These are phyloP conservation scores for Cancer borealis DNA, from an alignment of 2,888 invertebrate species.

Conservation along the genomic window DNA sequence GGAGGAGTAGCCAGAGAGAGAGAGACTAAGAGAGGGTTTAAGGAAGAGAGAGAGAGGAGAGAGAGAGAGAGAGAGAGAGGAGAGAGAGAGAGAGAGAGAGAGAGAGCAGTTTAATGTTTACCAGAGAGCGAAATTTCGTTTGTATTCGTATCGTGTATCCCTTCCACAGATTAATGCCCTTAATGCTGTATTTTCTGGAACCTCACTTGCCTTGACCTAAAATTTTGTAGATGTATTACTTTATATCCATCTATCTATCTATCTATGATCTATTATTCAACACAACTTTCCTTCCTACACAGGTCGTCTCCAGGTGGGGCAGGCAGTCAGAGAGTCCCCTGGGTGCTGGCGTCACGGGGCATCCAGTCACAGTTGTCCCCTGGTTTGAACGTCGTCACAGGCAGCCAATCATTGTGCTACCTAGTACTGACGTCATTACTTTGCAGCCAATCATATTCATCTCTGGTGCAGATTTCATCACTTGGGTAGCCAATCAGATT, in stretches of 20 bases:
- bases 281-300: neutral
- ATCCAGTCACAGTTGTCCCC: neutral
- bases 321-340: no score
- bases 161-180: neutral
- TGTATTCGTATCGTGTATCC: neutral
- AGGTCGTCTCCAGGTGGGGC: neutral
- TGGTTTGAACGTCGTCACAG: neutral
- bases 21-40: neutral
- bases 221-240: neutral
- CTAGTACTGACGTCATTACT: no score
- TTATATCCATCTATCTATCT: neutral
- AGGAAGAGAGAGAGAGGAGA: constrained; percentile 28
- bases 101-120: neutral
- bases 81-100: neutral
- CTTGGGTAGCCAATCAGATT: neutral
- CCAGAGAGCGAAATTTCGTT: neutral
- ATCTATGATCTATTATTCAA: neutral
- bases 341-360: neutral
- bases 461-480: neutral
- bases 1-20: neutral
- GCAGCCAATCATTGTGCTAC: no score
- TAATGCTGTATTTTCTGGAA: neutral
- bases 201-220: neutral
- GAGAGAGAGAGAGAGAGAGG: constrained; percentile 29
- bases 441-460: neutral